phyloP scores from a whole-genome alignment of 2,888 invertebrate genomes.

The Agonopterix subpropinquella region DNA sequence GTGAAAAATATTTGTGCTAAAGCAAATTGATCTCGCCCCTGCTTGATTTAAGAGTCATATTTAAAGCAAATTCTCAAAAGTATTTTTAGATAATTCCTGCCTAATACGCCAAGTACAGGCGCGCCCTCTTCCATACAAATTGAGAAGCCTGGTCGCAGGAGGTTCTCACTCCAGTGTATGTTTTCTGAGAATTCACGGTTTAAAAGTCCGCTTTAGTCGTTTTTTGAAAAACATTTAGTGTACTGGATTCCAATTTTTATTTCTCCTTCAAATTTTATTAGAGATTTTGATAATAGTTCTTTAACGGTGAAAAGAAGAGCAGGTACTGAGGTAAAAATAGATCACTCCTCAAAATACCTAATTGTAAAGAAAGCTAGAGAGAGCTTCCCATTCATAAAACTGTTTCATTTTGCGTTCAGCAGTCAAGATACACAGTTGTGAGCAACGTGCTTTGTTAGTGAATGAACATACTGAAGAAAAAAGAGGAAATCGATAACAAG shows the following conservation, averaged over 20 bases:
- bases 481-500: no score
- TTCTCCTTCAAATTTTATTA: no score
- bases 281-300: no score
- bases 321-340: constrained; percentile 47
- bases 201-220: constrained; percentile 29
- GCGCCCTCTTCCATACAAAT: constrained; percentile 72
- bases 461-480: neutral
- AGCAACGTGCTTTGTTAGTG: neutral
- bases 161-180: constrained; percentile 57
- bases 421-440: neutral
- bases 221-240: constrained; percentile 10
- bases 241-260: no score
- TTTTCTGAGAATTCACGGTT: constrained; percentile 54
- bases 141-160: constrained; percentile 57
- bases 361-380: constrained; percentile 42
- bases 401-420: constrained; percentile 51
- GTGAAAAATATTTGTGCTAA: neutral
- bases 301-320: neutral
- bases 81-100: constrained; percentile 70
- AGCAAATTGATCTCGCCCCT: constrained; percentile 19
- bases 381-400: constrained; percentile 62
- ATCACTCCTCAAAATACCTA: constrained; percentile 35
- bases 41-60: constrained; percentile 12
- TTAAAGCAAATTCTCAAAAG: constrained; percentile 16
- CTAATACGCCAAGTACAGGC: constrained; percentile 51